A percentile compares a stretch with the other conserved stretches of the same genome.
Evolutionary conservation across 1,140 invertebrate genomes (phyloP).

Genomic region (Dreissena polymorpha): DNA sequence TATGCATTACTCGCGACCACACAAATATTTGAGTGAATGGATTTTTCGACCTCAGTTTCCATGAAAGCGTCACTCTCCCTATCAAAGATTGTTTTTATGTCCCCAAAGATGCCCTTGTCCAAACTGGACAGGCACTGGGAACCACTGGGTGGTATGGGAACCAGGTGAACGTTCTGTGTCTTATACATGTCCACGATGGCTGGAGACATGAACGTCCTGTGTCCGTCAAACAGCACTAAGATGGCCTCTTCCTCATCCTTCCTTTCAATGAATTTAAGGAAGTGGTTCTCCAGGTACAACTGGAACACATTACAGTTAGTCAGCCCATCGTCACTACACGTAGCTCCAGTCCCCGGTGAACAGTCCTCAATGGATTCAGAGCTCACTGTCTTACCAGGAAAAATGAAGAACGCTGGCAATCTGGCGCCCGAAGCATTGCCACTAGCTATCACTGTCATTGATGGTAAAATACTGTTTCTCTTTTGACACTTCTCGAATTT

Average conservation of each 20-base stretch:
- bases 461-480: constrained; percentile 9
- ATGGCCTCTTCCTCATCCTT: constrained; percentile 35
- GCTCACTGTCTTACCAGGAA: constrained; percentile 52
- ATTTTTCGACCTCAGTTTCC: constrained; percentile 27
- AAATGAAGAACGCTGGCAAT: constrained; percentile 52
- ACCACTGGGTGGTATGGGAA: constrained; percentile 44
- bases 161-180: constrained; percentile 44
- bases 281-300: constrained; percentile 49
- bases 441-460: constrained; percentile 45
- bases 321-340: constrained; percentile 50
- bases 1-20: constrained; percentile 51
- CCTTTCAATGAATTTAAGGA: constrained; percentile 47
- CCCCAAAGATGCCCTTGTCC: constrained; percentile 45
- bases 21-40: constrained; percentile 44
- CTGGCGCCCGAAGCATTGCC: constrained; percentile 48
- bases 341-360: constrained; percentile 45
- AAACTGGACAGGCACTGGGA: constrained; percentile 38
- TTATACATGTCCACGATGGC: constrained; percentile 45
- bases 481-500: constrained; percentile 50
- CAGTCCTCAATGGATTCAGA: constrained; percentile 52
- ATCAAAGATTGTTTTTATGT: constrained; percentile 28
- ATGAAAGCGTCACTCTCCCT: constrained; percentile 41
- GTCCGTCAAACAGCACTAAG: constrained; percentile 42
- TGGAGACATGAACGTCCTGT: constrained; percentile 40
- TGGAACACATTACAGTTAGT: constrained; percentile 53